Evolutionary conservation across 2,113 vertebrate species (phyloP).

Genomic region (Reinhardtius hippoglossoides): DNA sequence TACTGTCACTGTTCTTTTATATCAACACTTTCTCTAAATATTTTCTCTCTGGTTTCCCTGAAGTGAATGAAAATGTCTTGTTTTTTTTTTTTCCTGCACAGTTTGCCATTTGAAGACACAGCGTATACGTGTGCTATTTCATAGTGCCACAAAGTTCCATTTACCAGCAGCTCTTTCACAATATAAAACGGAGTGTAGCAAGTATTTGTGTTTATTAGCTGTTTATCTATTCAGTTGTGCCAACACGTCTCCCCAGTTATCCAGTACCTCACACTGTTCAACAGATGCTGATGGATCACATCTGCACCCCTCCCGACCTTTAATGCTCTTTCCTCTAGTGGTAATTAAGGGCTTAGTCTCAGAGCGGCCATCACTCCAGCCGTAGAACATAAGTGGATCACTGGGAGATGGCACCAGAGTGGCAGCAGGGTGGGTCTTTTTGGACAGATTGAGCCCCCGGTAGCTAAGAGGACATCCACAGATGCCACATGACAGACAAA

Average conservation of each 20-base stretch:
- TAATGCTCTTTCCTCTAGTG: constrained; percentile 63
- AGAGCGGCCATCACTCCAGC: constrained; percentile 26
- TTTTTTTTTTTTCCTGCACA: no score
- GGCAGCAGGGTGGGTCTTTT: constrained; percentile 43
- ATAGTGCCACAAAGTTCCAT: no score
- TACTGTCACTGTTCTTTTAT: no score
- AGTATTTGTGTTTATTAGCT: no score
- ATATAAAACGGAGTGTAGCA: no score
- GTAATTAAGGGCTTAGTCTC: constrained; percentile 75
- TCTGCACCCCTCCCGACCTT: constrained; percentile 41
- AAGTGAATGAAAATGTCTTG: no score
- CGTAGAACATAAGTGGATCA: constrained; percentile 50
- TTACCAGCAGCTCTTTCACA: no score
- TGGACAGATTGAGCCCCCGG: constrained; percentile 59
- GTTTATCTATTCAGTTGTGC: background rate
- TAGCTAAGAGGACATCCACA: constrained; percentile 65
- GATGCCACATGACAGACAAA: constrained; percentile 55
- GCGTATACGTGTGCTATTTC: no score
- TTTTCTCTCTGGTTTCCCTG: no score
- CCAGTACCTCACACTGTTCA: constrained; percentile 36
- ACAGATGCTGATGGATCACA: constrained; percentile 60
- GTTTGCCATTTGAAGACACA: no score
- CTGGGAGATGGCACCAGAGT: constrained; percentile 48
- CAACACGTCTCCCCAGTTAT: constrained; percentile 7
- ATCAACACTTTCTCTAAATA: no score